These are phyloP conservation scores for Diglossa brunneiventris DNA, from an alignment of 2,113 vertebrate genomes.

Conservation along the genomic window DNA sequence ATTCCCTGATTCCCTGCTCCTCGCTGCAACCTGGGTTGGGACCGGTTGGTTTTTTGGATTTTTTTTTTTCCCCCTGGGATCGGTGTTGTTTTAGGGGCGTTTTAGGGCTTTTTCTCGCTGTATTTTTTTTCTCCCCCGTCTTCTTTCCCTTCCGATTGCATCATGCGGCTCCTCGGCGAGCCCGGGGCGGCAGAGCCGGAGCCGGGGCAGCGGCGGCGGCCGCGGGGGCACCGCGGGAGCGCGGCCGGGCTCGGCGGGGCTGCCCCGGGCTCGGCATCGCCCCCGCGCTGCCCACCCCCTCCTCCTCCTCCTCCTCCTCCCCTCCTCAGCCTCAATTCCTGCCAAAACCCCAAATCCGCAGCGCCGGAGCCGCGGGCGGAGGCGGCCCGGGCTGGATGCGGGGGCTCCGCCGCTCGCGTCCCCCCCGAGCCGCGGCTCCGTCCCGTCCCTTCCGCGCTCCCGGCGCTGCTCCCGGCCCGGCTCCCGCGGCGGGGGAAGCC, in stretches of 20 bases:
- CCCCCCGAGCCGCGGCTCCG: too few species aligned
- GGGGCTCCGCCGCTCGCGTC: too few species aligned
- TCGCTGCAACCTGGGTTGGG: background rate
- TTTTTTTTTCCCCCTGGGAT: too few species aligned
- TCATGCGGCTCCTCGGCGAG: background rate
- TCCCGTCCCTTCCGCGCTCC: background rate
- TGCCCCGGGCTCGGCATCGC: background rate
- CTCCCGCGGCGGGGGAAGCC: background rate
- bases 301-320: background rate
- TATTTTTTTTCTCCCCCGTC: too few species aligned
- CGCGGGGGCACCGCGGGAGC: background rate
- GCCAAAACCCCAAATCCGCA: background rate
- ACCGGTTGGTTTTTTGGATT: background rate
- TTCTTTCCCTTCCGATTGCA: background rate
- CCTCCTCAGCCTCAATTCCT: background rate
- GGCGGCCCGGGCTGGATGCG: background rate
- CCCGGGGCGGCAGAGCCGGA: background rate
- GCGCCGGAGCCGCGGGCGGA: background rate
- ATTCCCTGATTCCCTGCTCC: background rate
- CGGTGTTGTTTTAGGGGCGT: background rate
- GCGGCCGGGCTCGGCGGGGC: background rate
- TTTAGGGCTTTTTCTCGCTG: background rate
- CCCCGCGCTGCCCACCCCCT: background rate
- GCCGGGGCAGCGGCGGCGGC: background rate
- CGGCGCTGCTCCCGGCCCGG: background rate